Evolutionary conservation across 1,140 invertebrate species (phyloP), one percentile per base, ranked within the genome.

Genomic region (Drosophila dunni): DNA sequence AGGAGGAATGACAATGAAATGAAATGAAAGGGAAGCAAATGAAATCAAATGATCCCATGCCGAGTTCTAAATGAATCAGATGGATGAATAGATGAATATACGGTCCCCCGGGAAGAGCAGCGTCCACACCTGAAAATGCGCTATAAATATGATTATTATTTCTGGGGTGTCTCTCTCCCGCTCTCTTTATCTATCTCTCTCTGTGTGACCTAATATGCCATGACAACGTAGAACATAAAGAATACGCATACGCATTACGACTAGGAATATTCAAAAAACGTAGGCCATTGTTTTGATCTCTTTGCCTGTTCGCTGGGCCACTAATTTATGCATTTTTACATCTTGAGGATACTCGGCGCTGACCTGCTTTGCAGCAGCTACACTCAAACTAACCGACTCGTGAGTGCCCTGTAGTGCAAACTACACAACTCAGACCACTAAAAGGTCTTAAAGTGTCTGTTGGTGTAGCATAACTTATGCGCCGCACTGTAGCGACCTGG

Each of bases 81-180:
- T 42, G n/a, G n/a, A n/a, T 20, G 17, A 20, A 20, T 2, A 42
- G 40, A 42, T 42, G 13, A 42, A 42, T 33, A 33, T 33, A 33
- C 29, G 33, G 10, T n/a, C 13, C 57, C 66, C 78, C 79, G 70
- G 73, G 69, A 73, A 84, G 78, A 77, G 73, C 65, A 46, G 53
- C 34, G 20, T 38, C 54, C 44, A 67, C 68, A 80, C 77, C 78
- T 84, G 74, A 85, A 78, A 56, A 63, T 63, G 64, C 63, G 81
- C 81, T 85, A 85, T 81, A 85, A 84, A 81, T 84, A 85, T 74
- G 46, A 44, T 13, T 36, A n/a, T 53, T 33, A 33, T 4, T 33
- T 34, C 20, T 42, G 51, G 44, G 42, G 48, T 60, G 17, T 42
- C 17, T 20, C 17, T 20, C 17, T 20, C 17, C 1, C 17, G 0